phyloP scores from a whole-genome alignment of 2,113 vertebrate species.

The Vulpes lagopus region DNA sequence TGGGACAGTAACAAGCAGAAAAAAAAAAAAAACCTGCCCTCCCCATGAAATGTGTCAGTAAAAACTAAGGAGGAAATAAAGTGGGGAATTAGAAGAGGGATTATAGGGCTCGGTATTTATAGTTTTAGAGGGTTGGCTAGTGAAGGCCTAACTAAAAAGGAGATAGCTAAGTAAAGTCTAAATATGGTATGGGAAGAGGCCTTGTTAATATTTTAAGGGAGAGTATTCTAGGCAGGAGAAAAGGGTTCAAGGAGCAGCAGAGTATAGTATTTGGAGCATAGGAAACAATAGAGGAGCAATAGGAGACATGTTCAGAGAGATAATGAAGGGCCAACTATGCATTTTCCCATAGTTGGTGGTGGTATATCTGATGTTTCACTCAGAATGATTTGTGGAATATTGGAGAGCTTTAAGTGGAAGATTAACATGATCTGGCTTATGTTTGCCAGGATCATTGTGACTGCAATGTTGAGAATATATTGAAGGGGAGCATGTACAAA shows the following conservation, averaged over 20 bases:
- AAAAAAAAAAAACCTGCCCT: background rate
- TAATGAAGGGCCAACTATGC: too few relatives aligned
- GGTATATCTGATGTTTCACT: background rate
- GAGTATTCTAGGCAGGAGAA: background rate
- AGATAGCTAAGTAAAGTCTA: background rate
- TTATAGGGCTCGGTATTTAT: background rate
- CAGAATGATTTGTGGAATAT: background rate
- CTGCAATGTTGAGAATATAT: background rate
- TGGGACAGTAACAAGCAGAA: background rate
- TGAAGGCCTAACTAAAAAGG: background rate
- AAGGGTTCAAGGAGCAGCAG: background rate
- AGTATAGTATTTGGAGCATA: background rate
- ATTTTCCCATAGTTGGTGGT: background rate
- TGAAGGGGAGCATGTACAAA: background rate
- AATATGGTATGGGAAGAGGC: background rate
- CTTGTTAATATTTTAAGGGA: background rate
- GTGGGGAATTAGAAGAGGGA: background rate
- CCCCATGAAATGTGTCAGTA: background rate
- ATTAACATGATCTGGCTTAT: background rate
- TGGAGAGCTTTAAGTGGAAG: background rate
- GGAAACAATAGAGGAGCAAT: background rate
- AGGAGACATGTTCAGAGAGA: background rate
- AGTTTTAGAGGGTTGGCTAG: background rate
- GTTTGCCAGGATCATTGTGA: background rate
- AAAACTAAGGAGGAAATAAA: background rate